Conservation (phyloP, 2,888 invertebrate genomes). For the Drosophila birchii region DNA sequence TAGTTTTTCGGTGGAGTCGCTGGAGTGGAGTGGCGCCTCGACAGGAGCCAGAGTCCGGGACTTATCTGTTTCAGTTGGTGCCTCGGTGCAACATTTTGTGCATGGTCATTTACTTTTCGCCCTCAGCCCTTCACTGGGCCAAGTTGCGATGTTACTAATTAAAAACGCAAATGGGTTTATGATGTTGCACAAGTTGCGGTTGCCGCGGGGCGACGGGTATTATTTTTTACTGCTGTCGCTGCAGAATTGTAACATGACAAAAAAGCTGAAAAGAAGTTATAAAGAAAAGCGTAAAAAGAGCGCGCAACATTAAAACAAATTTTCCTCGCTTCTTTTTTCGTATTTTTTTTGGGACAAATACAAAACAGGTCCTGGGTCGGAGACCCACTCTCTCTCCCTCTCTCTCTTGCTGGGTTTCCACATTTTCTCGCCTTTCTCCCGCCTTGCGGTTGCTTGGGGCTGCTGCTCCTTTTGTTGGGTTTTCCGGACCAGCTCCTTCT, state of each 20-base stretch:
- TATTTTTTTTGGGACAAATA: slow-evolving; percentile 49
- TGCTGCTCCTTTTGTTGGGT: slow-evolving; percentile 43
- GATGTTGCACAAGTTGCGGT: slow-evolving; percentile 80
- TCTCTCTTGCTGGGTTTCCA: slow-evolving; percentile 10
- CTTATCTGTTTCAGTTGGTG: slow-evolving; percentile 33
- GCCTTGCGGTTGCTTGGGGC: slow-evolving; percentile 48
- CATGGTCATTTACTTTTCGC: slow-evolving; percentile 71
- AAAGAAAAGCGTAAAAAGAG: slow-evolving; percentile 75
- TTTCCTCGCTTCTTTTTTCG: slow-evolving; percentile 44
- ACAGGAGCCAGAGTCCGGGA: slow-evolving; percentile 10
- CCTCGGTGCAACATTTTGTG: slow-evolving; percentile 60
- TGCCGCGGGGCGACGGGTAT: slow-evolving; percentile 28
- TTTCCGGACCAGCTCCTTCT: slow-evolving; percentile 14
- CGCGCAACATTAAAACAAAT: slow-evolving; percentile 74
- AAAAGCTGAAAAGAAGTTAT: slow-evolving; percentile 66
- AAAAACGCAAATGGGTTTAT: slow-evolving; percentile 81
- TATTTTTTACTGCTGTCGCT: slow-evolving; percentile 71
- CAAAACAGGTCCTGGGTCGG: slow-evolving; percentile 60
- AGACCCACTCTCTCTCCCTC: slow-evolving; percentile 9
- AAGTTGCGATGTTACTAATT: slow-evolving; percentile 74
- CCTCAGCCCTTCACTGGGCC: slow-evolving; percentile 31
- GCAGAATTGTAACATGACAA: slow-evolving; percentile 69
- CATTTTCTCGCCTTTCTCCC: slow-evolving; percentile 9
- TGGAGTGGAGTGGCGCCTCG: background rate
- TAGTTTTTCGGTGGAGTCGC: slow-evolving; percentile 3